Base-by-base conservation (phyloP, 2,888 invertebrate genomes). In the Agriopis leucophaearia region DNA sequence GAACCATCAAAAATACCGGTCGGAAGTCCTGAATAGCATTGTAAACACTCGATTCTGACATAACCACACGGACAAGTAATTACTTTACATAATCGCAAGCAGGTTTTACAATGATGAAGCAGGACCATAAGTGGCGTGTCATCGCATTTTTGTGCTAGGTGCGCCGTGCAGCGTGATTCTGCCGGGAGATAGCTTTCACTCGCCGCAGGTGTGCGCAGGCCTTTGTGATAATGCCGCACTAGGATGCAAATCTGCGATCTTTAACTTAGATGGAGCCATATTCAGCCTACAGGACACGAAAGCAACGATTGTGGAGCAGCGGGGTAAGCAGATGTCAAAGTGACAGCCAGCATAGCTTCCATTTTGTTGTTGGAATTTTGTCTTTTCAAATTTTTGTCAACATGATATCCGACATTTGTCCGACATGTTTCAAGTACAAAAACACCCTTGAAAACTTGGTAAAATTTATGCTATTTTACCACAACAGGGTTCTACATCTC, bases 61-160 rank as follows among this genome's bases (percentile, higher is more conserved):
- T 64, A 68, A 68, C 68, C 12, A 44, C 36, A 45, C 60, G 67
- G 54, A 38, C 54, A 50, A 54, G 48, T 58, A 55, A 68, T 68
- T 64, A 35, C 9, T 50, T 68, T 68, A 42, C 40, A 54, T 51
- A 55, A 68, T 18, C 7, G 47, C 64, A 56, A 60, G 63, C 59
- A 51, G 63, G 64, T 60, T 56, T 36, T 47, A 66, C 63, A 60
- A 64, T 63, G 59, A 60, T 64, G 51, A 50, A 56, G 55, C 59
- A 12, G 44, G 18, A 16, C 52, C 56, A 40, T 47, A 47, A 50
- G 50, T 48, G 55, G 59, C 48, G 55, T 64, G 59, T 68, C 63
- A 64, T 60, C 68, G 59, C 50, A 52, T 54, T 64, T 64, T 69
- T 48, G 62, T 16, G 57, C 36, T 12, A 60, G 60, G 66, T 61